Evolutionary conservation across 2,797 vertebrate species (phyloP), one percentile per base, ranked within the genome.

Genomic region (Molossus alvarezi): DNA sequence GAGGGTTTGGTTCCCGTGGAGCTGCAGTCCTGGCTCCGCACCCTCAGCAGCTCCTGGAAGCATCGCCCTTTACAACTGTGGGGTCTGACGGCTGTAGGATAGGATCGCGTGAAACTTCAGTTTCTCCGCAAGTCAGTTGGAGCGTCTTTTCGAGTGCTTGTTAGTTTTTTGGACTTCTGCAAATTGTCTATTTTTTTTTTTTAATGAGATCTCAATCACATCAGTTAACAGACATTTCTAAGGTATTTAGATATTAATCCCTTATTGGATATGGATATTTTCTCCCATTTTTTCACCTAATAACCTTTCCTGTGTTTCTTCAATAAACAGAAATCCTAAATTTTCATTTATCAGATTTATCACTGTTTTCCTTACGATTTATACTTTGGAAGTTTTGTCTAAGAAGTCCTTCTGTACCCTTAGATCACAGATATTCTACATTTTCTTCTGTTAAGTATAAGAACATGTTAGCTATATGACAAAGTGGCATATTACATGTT

Each of bases 331-430:
- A 92, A 96, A 83, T 62, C 23, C 13, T 83, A 90, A 77, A 37
- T 33, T 95, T 93, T 64, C 45, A 33, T 75, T 0, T 65, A 1
- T 67, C 11, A 45, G 4, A 73, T 65, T 91, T 80, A 29, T 76
- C 69, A 87, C 58, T 90, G 7, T 75, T 95, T 94, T 67, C 27
- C 41, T 90, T 75, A 75, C 12, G n/a, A 77, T 64, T 72, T 95
- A 25, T 91, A 53, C 33, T 86, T 93, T 95, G 25, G 14, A 90
- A 92, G 33, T 90, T 94, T 82, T 76, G 23, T 86, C 55, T 76
- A 77, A 57, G 37, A 88, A 88, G 15, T 72, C 15, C 1, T 92
- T 71, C n/a, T 80, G 51, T 64, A 13, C 33, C 57, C 33, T 75
- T 93, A 75, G 29, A 57, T 83, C 29, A 86, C 1, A 64, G 82